Percentiles rank a stretch among this genome's conserved stretches.
These are phyloP conservation scores for Pachypeltis micranthus DNA, from an alignment of 1,140 invertebrate species.

Conservation along the genomic window DNA sequence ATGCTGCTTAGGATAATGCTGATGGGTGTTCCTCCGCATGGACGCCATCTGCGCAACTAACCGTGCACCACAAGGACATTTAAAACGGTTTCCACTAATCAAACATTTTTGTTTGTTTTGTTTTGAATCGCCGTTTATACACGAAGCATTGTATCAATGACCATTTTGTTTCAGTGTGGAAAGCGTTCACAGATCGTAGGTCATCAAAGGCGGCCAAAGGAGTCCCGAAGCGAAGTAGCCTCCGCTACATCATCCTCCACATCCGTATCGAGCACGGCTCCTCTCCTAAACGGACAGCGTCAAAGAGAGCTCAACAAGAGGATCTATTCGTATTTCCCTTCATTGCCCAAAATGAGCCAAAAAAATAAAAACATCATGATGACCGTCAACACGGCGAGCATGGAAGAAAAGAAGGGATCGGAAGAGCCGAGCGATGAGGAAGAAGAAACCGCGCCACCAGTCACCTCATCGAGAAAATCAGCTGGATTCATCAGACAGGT, in stretches of 20 bases:
- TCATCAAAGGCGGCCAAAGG: not conserved
- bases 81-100: too few relatives aligned
- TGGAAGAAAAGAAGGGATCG: not conserved
- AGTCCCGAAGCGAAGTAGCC: not conserved
- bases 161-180: too few relatives aligned
- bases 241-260: not conserved
- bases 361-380: slow-evolving; percentile 8
- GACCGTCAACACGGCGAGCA: not conserved
- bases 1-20: too few relatives aligned
- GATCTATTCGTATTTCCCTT: not conserved
- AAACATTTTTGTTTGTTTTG: too few relatives aligned
- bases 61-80: too few relatives aligned
- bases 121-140: too few relatives aligned
- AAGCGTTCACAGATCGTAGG: not conserved
- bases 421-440: not conserved
- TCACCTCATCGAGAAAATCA: not conserved
- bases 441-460: not conserved
- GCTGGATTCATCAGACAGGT: not conserved
- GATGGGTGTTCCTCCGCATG: too few relatives aligned
- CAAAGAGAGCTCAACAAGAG: not conserved
- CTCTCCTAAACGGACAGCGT: not conserved
- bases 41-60: too few relatives aligned
- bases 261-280: not conserved
- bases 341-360: not conserved
- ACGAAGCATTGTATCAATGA: too few relatives aligned